Evolutionary conservation across 2,888 invertebrate genomes (phyloP).

Genomic region (Nasonia oneida): DNA sequence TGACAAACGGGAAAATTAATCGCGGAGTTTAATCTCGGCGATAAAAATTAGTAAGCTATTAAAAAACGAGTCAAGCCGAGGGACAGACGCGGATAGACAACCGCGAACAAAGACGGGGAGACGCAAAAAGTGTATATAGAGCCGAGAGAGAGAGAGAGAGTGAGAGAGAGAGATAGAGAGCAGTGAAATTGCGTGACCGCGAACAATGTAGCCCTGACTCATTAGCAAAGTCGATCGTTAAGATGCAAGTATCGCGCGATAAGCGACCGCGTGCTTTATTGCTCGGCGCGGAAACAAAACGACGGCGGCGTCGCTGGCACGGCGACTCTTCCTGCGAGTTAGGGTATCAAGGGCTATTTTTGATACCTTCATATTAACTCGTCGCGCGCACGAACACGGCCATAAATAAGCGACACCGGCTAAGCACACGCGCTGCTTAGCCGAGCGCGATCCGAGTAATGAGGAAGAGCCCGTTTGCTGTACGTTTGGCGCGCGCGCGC

Average conservation of each 20-base stretch:
- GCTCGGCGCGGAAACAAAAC: slow-evolving; percentile 19
- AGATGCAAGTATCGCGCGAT: slow-evolving; percentile 44
- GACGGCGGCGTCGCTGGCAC: background rate
- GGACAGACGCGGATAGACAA: background rate
- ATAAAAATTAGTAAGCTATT: background rate
- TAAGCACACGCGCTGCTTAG: background rate
- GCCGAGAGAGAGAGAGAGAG: background rate
- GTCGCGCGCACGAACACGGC: background rate
- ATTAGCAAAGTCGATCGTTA: slow-evolving; percentile 59
- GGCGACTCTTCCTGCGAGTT: slow-evolving; percentile 1
- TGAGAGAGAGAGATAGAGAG: background rate
- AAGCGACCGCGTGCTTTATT: slow-evolving; percentile 43
- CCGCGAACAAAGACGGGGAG: background rate
- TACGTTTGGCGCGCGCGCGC: background rate
- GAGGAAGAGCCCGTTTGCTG: background rate
- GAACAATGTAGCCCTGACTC: slow-evolving; percentile 47
- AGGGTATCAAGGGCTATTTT: slow-evolving; percentile 24
- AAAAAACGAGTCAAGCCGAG: background rate
- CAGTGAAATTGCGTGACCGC: slow-evolving; percentile 51
- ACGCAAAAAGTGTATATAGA: background rate
- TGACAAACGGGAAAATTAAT: background rate
- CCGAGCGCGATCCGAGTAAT: background rate
- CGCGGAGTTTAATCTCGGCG: background rate
- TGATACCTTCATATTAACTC: slow-evolving; percentile 40
- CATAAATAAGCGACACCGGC: background rate